phyloP scores from a whole-genome alignment of 2,113 vertebrate species.

The Pelecanoides urinatrix region DNA sequence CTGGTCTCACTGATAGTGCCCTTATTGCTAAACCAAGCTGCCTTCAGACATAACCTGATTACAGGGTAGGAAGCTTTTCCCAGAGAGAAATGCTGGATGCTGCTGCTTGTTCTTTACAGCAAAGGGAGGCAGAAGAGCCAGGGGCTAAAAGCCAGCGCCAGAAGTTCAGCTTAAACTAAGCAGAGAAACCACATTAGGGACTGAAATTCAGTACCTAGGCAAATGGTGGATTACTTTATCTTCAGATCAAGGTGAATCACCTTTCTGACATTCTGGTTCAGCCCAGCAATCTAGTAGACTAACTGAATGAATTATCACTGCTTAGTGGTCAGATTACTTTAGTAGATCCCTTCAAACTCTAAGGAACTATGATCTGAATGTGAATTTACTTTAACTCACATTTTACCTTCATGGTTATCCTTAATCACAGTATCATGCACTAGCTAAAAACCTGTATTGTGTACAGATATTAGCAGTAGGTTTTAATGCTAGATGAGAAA shows the following conservation, averaged over 20 bases:
- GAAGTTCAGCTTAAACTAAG: neutral
- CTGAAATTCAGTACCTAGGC: neutral
- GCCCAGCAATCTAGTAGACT: neutral
- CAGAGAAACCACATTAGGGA: neutral
- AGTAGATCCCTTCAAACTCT: neutral
- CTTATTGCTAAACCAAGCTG: neutral
- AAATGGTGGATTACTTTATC: neutral
- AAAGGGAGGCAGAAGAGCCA: neutral
- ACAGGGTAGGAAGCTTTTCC: neutral
- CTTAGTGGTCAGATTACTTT: neutral
- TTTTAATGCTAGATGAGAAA: neutral
- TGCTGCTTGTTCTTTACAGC: neutral
- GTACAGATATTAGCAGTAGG: neutral
- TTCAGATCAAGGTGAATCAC: neutral
- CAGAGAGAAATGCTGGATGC: neutral
- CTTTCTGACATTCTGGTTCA: neutral
- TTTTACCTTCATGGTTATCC: neutral
- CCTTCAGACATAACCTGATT: neutral
- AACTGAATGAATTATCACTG: neutral
- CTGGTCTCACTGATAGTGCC: neutral
- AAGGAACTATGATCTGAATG: neutral
- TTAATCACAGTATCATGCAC: neutral
- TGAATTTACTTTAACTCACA: neutral
- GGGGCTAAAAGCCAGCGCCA: neutral
- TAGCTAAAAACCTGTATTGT: neutral